phyloP scores from a whole-genome alignment of 2,888 invertebrate species.

The Callinectes sapidus region DNA sequence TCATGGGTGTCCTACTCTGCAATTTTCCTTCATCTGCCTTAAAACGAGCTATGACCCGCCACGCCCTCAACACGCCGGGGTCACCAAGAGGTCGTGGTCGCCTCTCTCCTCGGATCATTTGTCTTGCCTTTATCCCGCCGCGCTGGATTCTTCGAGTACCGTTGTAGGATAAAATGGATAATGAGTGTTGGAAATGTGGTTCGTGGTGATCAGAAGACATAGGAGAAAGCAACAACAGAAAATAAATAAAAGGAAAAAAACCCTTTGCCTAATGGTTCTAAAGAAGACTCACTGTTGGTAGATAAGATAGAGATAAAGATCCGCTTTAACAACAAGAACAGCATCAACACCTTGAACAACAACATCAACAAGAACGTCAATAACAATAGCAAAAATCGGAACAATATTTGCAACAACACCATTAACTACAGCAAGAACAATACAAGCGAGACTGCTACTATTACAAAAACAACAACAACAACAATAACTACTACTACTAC shows the following conservation, averaged over 20 bases:
- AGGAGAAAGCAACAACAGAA: too few species aligned
- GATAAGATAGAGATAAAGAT: too few species aligned
- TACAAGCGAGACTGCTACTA: not conserved
- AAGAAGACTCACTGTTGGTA: too few species aligned
- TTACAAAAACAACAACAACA: not conserved
- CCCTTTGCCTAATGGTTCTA: not conserved
- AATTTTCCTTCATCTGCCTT: slow-evolving; percentile 8
- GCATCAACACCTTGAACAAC: too few species aligned
- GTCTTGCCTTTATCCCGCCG: not conserved
- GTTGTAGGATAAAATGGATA: not conserved
- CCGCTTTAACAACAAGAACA: too few species aligned
- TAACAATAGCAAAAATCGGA: too few species aligned
- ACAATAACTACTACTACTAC: not conserved
- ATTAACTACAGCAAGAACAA: too few species aligned
- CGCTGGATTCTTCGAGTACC: not conserved
- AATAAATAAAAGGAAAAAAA: too few species aligned
- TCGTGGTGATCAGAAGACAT: not conserved
- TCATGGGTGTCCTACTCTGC: not conserved
- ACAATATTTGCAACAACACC: too few species aligned
- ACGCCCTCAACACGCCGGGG: not conserved
- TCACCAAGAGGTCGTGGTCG: not conserved
- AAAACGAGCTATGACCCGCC: not conserved
- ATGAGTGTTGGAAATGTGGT: not conserved
- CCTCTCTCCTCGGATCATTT: not conserved
- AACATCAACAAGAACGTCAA: too few species aligned